Percentiles rank a stretch among this genome's conserved stretches.
Evolutionary conservation across 2,888 invertebrate species (phyloP).

Genomic region (Scrobipalpa atriplicella): DNA sequence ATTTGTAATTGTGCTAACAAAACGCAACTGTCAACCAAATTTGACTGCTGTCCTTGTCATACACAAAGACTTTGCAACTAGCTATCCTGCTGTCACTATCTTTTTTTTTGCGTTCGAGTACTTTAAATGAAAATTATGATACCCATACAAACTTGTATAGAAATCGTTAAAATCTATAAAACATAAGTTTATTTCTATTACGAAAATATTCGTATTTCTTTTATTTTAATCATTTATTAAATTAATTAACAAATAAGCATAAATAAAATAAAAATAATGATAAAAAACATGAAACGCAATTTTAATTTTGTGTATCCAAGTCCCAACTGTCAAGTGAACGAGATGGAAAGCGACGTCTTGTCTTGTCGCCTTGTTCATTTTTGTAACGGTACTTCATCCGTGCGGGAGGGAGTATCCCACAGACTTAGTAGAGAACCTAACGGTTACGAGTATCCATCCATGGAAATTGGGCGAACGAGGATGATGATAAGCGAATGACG

Average conservation of each 20-base stretch:
- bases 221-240: too few species aligned
- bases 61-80: not conserved
- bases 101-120: not conserved
- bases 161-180: too few species aligned
- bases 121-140: not conserved
- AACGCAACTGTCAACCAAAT: slow-evolving; percentile 16
- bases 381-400: slow-evolving; percentile 78
- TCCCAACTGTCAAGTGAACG: slow-evolving; percentile 34
- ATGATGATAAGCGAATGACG: slow-evolving; percentile 79
- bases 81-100: slow-evolving; percentile 15
- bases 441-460: too few species aligned
- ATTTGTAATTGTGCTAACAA: not conserved
- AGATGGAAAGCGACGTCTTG: slow-evolving; percentile 39
- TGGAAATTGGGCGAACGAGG: slow-evolving; percentile 62
- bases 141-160: not conserved
- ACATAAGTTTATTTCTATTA: too few species aligned
- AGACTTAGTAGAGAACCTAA: too few species aligned
- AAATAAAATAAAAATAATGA: too few species aligned
- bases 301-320: slow-evolving; percentile 9
- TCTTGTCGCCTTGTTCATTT: slow-evolving; percentile 59
- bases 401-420: slow-evolving; percentile 75
- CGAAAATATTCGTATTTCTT: too few species aligned
- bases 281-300: not conserved
- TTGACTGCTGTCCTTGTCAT: slow-evolving; percentile 5
- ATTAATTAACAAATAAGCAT: too few species aligned